Percentiles rank a stretch among this genome's conserved stretches.
These are phyloP conservation scores for Onthophagus sagittarius DNA, from an alignment of 2,888 invertebrate species.

Conservation along the genomic window DNA sequence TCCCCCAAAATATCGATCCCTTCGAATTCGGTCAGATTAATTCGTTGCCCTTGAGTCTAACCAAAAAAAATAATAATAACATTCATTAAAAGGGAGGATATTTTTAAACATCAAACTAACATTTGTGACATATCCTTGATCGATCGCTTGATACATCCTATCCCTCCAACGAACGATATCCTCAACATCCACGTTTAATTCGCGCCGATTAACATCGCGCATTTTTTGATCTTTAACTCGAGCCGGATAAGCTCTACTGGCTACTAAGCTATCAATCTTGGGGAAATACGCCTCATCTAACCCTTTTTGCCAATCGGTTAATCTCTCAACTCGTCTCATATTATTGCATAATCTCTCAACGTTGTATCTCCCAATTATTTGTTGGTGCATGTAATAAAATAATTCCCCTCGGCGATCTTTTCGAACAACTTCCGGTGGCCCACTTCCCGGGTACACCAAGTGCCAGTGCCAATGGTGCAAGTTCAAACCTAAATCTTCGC, in stretches of 20 bases:
- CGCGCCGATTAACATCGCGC: slow-evolving; percentile 61
- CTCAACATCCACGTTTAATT: slow-evolving; percentile 62
- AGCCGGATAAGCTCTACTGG: slow-evolving; percentile 69
- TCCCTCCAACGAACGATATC: slow-evolving; percentile 70
- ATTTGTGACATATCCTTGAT: slow-evolving; percentile 55
- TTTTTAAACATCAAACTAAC: slow-evolving; percentile 44
- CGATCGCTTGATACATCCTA: slow-evolving; percentile 65
- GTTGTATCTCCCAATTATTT: slow-evolving; percentile 63
- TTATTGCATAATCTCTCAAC: slow-evolving; percentile 68
- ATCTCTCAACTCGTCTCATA: slow-evolving; percentile 58
- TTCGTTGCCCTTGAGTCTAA: slow-evolving; percentile 56
- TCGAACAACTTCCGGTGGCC: slow-evolving; percentile 55
- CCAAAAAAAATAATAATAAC: background rate
- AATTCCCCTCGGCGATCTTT: slow-evolving; percentile 73
- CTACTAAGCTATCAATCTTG: slow-evolving; percentile 70
- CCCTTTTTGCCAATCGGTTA: slow-evolving; percentile 61
- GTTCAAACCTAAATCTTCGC: slow-evolving; percentile 77
- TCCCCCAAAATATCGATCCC: slow-evolving; percentile 79
- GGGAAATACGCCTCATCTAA: slow-evolving; percentile 76
- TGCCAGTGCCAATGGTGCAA: slow-evolving; percentile 89
- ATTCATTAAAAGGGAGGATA: background rate
- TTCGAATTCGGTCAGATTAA: slow-evolving; percentile 57
- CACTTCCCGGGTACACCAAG: slow-evolving; percentile 72
- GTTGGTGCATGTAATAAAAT: slow-evolving; percentile 72
- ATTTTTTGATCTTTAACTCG: slow-evolving; percentile 55